A percentile compares a stretch with the other conserved stretches of the same genome.
phyloP scores from a whole-genome alignment of 2,797 vertebrate genomes.

The Lates japonicus region DNA sequence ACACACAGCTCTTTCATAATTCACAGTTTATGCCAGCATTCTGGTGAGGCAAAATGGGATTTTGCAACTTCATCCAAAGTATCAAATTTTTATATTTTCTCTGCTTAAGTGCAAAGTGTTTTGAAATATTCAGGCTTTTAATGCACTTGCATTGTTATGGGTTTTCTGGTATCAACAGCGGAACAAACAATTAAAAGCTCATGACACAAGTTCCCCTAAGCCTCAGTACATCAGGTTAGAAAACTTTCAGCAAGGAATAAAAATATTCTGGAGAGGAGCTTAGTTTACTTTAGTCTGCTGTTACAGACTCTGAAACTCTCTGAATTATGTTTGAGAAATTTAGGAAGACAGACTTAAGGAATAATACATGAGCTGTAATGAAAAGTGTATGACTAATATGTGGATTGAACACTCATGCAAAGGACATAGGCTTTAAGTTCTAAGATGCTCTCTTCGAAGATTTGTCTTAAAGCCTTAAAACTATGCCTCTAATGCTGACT shows the following conservation, averaged over 20 bases:
- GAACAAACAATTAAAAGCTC: slow-evolving; percentile 64
- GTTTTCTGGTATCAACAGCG: slow-evolving; percentile 28
- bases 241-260: slow-evolving; percentile 11
- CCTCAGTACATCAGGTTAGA: background rate
- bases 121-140: slow-evolving; percentile 80
- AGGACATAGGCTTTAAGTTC: slow-evolving; percentile 11
- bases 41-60: slow-evolving; percentile 65
- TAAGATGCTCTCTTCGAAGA: slow-evolving; percentile 25
- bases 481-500: background rate
- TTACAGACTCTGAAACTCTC: slow-evolving; percentile 1
- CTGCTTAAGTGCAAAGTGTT: slow-evolving; percentile 73
- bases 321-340: slow-evolving; percentile 27
- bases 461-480: slow-evolving; percentile 28
- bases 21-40: slow-evolving; percentile 63
- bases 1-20: slow-evolving; percentile 68
- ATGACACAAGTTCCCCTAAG: background rate
- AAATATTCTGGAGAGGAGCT: slow-evolving; percentile 13
- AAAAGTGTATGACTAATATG: slow-evolving; percentile 32
- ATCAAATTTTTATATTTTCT: slow-evolving; percentile 80
- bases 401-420: slow-evolving; percentile 18
- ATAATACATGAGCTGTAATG: slow-evolving; percentile 21
- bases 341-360: slow-evolving; percentile 19
- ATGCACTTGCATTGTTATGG: slow-evolving; percentile 72
- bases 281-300: background rate
- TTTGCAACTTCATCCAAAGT: slow-evolving; percentile 66